phyloP scores from a whole-genome alignment of 2,113 vertebrate genomes.

The Laterallus jamaicensis region DNA sequence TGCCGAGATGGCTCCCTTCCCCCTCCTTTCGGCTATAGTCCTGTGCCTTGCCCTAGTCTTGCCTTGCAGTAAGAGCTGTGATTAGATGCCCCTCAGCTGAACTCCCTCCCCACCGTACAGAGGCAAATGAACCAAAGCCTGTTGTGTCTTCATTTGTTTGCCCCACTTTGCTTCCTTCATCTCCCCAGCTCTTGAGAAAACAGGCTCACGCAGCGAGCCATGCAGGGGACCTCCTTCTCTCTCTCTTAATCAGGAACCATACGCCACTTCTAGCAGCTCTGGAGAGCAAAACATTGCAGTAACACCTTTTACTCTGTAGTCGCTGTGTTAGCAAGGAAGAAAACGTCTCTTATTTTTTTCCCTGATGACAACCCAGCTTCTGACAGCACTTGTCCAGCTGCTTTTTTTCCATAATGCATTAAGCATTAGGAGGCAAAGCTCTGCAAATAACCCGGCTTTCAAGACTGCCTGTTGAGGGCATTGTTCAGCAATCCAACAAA shows the following conservation, averaged over 20 bases:
- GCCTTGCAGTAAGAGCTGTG: neutral
- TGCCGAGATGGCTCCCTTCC: neutral
- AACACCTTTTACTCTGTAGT: neutral
- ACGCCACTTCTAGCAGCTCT: neutral
- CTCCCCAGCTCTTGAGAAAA: neutral
- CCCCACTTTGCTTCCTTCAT: neutral
- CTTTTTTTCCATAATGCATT: neutral
- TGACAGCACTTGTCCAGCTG: neutral
- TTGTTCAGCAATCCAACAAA: neutral
- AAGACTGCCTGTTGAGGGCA: neutral
- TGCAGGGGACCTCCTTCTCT: neutral
- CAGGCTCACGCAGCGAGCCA: neutral
- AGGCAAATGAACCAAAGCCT: accelerated
- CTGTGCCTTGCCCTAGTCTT: neutral
- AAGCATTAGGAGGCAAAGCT: neutral
- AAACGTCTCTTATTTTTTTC: neutral
- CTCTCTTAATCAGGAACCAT: neutral
- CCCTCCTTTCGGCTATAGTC: neutral
- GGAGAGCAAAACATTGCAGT: neutral
- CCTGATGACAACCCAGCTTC: neutral
- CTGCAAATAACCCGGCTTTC: neutral
- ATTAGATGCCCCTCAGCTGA: neutral
- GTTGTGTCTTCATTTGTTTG: neutral
- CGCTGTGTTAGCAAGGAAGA: neutral
- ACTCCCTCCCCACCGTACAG: neutral